Percentiles rank a stretch among this genome's conserved stretches.
These are phyloP conservation scores for Priocnemis perturbator DNA, from an alignment of 2,888 invertebrate genomes.

Conservation along the genomic window DNA sequence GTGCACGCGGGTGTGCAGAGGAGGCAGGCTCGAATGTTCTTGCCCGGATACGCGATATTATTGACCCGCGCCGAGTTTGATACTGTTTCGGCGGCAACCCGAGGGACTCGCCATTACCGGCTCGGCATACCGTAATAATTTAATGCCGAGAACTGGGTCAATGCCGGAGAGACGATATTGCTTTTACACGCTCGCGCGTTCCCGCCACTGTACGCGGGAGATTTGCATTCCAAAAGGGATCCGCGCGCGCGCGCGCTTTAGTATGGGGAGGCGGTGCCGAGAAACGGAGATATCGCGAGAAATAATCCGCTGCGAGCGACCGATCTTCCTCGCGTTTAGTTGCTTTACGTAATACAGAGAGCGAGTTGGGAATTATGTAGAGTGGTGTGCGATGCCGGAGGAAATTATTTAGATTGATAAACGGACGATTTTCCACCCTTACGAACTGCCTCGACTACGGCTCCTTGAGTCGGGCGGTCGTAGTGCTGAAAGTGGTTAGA, in stretches of 20 bases:
- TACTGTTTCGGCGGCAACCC: slow-evolving; percentile 47
- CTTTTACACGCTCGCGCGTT: slow-evolving; percentile 41
- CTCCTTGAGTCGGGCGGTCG: too few species aligned
- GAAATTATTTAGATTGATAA: too few species aligned
- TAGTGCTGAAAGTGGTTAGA: too few species aligned
- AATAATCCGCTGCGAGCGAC: too few species aligned
- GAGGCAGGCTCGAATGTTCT: slow-evolving; percentile 9
- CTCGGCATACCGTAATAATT: slow-evolving; percentile 54
- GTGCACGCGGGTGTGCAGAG: not conserved
- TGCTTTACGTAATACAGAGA: too few species aligned
- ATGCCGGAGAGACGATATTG: slow-evolving; percentile 52
- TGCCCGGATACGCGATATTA: slow-evolving; percentile 28
- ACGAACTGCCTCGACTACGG: too few species aligned
- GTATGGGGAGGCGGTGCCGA: not conserved
- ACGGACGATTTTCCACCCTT: too few species aligned
- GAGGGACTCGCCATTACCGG: slow-evolving; percentile 48
- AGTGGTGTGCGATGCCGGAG: too few species aligned
- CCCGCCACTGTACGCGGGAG: slow-evolving; percentile 13
- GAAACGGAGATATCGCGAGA: too few species aligned
- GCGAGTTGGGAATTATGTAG: too few species aligned
- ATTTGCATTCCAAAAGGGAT: slow-evolving; percentile 49
- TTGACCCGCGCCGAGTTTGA: slow-evolving; percentile 29
- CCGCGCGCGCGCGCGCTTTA: too few species aligned
- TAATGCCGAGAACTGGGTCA: slow-evolving; percentile 55
- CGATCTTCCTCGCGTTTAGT: too few species aligned